Evolutionary conservation across 2,797 vertebrate species (phyloP).

Genomic region (Mus minutoides): DNA sequence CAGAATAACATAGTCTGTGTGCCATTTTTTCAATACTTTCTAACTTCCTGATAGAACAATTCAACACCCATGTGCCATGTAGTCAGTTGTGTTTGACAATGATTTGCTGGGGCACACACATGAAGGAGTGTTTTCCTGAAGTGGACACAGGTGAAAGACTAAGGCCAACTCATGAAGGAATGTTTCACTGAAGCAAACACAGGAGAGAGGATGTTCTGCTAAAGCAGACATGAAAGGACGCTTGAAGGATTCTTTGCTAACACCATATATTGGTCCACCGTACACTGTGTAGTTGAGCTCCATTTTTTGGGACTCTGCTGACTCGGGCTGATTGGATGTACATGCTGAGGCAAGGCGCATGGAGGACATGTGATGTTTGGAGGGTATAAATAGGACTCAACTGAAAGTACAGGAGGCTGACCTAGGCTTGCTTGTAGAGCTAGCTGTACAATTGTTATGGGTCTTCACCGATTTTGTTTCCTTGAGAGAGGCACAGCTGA

Average conservation of each 20-base stretch:
- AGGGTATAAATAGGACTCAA: too few species aligned
- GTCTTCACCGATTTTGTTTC: neutral
- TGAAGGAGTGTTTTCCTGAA: neutral
- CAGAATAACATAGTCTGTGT: neutral
- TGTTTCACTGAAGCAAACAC: neutral
- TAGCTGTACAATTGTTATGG: neutral
- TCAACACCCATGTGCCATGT: neutral
- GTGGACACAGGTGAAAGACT: neutral
- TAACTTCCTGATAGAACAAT: neutral
- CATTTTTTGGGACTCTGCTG: neutral
- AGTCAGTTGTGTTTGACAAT: neutral
- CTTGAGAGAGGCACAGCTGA: neutral
- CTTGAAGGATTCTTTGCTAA: neutral
- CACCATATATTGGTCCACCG: neutral
- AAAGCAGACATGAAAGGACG: neutral
- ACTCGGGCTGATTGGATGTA: neutral
- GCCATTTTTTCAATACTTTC: neutral
- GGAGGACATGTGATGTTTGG: neutral
- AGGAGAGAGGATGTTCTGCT: neutral
- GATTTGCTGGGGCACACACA: neutral
- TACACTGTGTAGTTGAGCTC: neutral
- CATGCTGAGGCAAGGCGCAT: neutral
- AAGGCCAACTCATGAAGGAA: neutral
- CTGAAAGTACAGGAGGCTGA: too few species aligned
- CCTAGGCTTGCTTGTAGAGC: neutral